Evolutionary conservation across 2,113 vertebrate species (phyloP), one percentile per base, ranked within the genome.

Genomic region (Odontesthes bonariensis): DNA sequence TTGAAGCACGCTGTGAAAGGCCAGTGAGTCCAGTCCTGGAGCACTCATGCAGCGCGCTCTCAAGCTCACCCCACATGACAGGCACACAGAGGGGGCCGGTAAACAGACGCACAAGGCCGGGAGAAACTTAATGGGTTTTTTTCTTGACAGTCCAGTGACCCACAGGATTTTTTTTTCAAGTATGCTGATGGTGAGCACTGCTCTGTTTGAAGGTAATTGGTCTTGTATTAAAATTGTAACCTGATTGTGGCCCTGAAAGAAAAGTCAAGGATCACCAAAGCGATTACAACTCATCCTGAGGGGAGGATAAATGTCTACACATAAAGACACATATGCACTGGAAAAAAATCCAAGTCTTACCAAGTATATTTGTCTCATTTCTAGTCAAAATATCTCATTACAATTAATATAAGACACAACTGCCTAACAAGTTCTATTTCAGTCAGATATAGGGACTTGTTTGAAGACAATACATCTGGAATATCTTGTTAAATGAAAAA

Each of bases 141-240:
- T 58, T n/a, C 35, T 38, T 20, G 32, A 55, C 38, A 6, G 38
- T 44, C 23, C 22, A 44, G 8, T 22, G 35, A 54, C 35, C 65
- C 38, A 17, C 22, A 5, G 62, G 17, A 31, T 27, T 23, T 12
- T 8, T 19, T 17, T 42, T 27, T 22, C 17, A 40, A 31, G 38
- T 32, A n/a, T 69, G 40, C 66, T 20, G 23, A 10, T 56, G 53
- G 38, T 23, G 6, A 56, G 23, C 8, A 11, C 14, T 12, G 13
- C 32, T 27, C 27, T 49, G 42, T 62, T 76, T 4, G 4, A 62
- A 76, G 56, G 16, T 38, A 23, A 69, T 22, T 69, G 40, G n/a
- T 54, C 69, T 22, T 64, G 67, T 67, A 27, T 22, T 69, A n/a
- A 49, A 69, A 56, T 61, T 67, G 35, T 66, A 22, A 65, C 49